Evolutionary conservation across 1,140 invertebrate genomes (phyloP).

Genomic region (Bilobella aurantiaca): DNA sequence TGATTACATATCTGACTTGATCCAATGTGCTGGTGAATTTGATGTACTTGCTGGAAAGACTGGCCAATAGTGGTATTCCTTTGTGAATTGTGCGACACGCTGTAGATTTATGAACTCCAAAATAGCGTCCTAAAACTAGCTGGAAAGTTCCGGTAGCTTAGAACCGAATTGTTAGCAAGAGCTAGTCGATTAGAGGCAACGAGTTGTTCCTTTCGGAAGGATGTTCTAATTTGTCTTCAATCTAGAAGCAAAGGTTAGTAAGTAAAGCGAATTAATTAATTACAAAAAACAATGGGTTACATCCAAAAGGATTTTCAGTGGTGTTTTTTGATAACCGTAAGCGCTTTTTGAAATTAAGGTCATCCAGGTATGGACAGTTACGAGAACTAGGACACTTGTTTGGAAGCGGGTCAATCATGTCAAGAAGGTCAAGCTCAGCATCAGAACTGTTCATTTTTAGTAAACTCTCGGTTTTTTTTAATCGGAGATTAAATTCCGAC

Average conservation of each 20-base stretch:
- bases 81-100: not conserved
- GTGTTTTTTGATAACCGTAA: not conserved
- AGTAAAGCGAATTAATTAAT: not conserved
- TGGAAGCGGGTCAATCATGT: not conserved
- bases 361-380: not conserved
- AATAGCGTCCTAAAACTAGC: not conserved
- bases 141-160: not conserved
- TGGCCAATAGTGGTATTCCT: not conserved
- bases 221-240: not conserved
- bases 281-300: not conserved
- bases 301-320: not conserved
- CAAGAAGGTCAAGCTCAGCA: not conserved
- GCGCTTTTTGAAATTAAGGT: not conserved
- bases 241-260: not conserved
- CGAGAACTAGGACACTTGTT: not conserved
- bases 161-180: not conserved
- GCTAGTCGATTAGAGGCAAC: not conserved
- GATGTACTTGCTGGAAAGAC: not conserved
- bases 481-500: too few relatives aligned
- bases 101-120: not conserved
- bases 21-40: not conserved
- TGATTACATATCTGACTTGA: not conserved
- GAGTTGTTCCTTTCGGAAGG: not conserved
- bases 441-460: not conserved
- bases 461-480: too few relatives aligned